Base-by-base conservation (phyloP, 2,797 vertebrate species). In the Spondyliosoma cantharus region DNA sequence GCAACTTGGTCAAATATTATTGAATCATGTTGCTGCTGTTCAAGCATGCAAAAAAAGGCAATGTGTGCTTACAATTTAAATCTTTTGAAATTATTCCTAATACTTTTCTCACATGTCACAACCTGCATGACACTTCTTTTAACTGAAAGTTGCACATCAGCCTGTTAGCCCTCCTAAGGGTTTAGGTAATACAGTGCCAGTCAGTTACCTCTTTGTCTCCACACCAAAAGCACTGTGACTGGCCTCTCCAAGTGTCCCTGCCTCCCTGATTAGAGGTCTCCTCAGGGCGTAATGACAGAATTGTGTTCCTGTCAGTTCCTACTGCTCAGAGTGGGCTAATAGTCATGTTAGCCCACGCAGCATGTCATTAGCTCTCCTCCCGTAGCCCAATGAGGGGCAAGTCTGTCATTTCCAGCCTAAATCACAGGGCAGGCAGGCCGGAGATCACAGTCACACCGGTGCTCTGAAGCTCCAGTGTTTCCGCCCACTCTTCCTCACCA, bases 231-330 rank as follows among this genome's bases (percentile, higher is more conserved):
- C 83, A 79, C 71, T 29, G 71, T 7, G 22, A 67, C 80, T 25
- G 64, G 82, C 85, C 81, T 75, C 67, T 83, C 78, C 83, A 66
- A 14, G 58, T 58, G 80, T 78, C 88, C 84, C 82, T 89, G 85
- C 90, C 88, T 89, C 74, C 81, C 73, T 94, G 94, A 95, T 96
- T 95, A 95, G 92, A 95, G 93, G 93, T 93, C 92, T 92, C 85
- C 83, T 81, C 57, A 15, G 80, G 81, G 86, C 79, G 70, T 95
- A 95, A 95, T 95, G 91, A 95, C 93, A 95, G 94, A 93, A 92
- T 93, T 87, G 85, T 90, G 90, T 91, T 93, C 81, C 89, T 90
- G 90, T 90, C 91, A 88, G 88, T 92, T 94, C 93, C 94, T 94
- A 92, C 88, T 87, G 82, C 89, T 88, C 83, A 74, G 80, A 87